Evolutionary conservation across 2,113 vertebrate genomes (phyloP).

Genomic region (Nymphicus hollandicus): DNA sequence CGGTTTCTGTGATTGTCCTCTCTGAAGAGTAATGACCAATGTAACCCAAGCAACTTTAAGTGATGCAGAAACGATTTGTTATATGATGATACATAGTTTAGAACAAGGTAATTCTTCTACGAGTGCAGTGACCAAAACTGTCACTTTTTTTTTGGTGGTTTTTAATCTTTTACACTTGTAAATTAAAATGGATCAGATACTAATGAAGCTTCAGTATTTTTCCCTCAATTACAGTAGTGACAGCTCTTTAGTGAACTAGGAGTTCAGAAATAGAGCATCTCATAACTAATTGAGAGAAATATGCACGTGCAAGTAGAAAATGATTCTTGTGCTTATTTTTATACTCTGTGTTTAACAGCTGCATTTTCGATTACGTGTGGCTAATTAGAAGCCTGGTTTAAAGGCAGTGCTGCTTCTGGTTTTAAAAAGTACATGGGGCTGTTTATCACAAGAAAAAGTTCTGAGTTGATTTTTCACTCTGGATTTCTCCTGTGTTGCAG

Average conservation of each 20-base stretch:
- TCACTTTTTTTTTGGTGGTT: neutral
- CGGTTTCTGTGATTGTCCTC: neutral
- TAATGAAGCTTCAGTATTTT: neutral
- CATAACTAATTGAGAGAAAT: conserved; percentile 7
- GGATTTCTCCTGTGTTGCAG: neutral
- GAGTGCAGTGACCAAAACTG: neutral
- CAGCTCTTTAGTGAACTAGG: neutral
- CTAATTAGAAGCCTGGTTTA: conserved; percentile 33
- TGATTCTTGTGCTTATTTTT: conserved; percentile 37
- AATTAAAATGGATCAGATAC: neutral
- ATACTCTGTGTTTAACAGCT: conserved; percentile 26
- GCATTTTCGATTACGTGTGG: conserved; percentile 1
- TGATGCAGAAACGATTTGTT: neutral
- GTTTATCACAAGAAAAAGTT: neutral
- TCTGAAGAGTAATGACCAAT: neutral
- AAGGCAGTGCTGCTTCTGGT: neutral
- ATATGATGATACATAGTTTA: neutral
- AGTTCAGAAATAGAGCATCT: conserved; percentile 28
- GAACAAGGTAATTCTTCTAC: neutral
- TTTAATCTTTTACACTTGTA: neutral
- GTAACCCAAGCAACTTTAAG: neutral
- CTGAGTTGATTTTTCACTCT: neutral
- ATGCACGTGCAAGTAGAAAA: conserved; percentile 32
- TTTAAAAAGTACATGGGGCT: neutral
- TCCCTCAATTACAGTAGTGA: neutral